Evolutionary conservation across 2,113 vertebrate genomes (phyloP), one percentile per base, ranked within the genome.

Genomic region (Xyliphius kryptos): DNA sequence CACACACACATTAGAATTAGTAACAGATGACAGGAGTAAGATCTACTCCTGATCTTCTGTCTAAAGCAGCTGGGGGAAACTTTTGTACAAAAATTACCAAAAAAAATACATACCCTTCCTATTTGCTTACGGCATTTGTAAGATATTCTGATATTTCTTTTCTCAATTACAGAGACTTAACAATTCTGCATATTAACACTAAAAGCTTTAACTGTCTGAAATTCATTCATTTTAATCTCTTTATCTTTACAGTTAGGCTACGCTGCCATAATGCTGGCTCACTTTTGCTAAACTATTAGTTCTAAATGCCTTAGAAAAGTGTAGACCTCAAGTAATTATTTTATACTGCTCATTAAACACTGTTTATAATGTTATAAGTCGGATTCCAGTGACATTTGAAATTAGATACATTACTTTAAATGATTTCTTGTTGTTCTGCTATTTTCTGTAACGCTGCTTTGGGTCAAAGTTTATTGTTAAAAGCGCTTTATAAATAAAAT

Each of bases 141-240:
- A 43, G 49, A 52, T 51, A n/a, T 53, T 63, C 46, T 61, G 46
- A 19, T 61, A 48, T 52, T 48, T 48, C 61, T 55, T 55, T 56
- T 49, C 8, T 9, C 40, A 44, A 22, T 56, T 32, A 56, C 14
- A 21, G 10, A 40, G 49, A 16, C 56, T 59, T 65, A 41, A 56
- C 62, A 56, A 48, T 11, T 32, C 26, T 56, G 21, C 13, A 21
- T 51, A 19, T 16, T 32, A 20, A 47, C 40, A 53, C 26, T 21
- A 41, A 36, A 37, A 75, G 21, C 15, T n/a, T 51, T 59, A 47
- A 40, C n/a, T 50, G 55, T 56, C 65, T 50, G 41, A 41, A 38
- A 16, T 66, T 48, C 63, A 68, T 72, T 70, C 19, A 47, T 60
- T 71, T 61, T 47, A 69, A 59, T 69, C 61, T 43, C 37, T 66